These are phyloP conservation scores for Boloria selene DNA, from an alignment of 2,888 invertebrate genomes.

Conservation along the genomic window DNA sequence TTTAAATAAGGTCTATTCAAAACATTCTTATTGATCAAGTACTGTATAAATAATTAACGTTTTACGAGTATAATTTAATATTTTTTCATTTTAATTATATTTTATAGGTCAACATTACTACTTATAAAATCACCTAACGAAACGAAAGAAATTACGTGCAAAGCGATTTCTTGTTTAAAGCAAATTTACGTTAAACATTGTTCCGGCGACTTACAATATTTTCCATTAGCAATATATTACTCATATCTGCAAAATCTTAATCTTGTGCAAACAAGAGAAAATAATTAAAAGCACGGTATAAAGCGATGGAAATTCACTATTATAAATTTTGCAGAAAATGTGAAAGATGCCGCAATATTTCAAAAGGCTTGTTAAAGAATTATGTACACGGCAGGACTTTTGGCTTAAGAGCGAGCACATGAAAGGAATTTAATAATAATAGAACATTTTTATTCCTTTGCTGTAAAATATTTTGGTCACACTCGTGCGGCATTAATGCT, in stretches of 20 bases:
- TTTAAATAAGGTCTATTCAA: slow-evolving; percentile 31
- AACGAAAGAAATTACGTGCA: slow-evolving; percentile 38
- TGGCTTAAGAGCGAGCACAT: slow-evolving; percentile 51
- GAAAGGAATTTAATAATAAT: slow-evolving; percentile 58
- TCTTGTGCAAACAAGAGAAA: slow-evolving; percentile 69
- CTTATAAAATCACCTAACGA: slow-evolving; percentile 37
- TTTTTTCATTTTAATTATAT: slow-evolving; percentile 15
- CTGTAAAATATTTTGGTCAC: slow-evolving; percentile 41
- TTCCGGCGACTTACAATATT: slow-evolving; percentile 42
- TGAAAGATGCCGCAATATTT: slow-evolving; percentile 63
- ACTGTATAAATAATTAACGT: background rate
- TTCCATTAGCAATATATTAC: slow-evolving; percentile 60
- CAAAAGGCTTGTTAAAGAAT: slow-evolving; percentile 66
- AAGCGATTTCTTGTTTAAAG: slow-evolving; percentile 32
- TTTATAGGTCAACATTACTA: slow-evolving; percentile 32
- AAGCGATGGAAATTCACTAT: slow-evolving; percentile 52
- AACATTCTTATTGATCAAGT: background rate
- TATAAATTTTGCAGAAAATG: slow-evolving; percentile 65
- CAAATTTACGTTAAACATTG: slow-evolving; percentile 37
- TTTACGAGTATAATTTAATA: slow-evolving; percentile 5
- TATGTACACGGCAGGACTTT: slow-evolving; percentile 60
- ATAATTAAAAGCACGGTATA: slow-evolving; percentile 64
- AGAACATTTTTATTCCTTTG: slow-evolving; percentile 50
- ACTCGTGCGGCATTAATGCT: slow-evolving; percentile 42
- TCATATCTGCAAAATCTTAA: slow-evolving; percentile 56